These are phyloP conservation scores for Ctenopoma multispine DNA, from an alignment of 2,797 vertebrate genomes.

Conservation along the genomic window DNA sequence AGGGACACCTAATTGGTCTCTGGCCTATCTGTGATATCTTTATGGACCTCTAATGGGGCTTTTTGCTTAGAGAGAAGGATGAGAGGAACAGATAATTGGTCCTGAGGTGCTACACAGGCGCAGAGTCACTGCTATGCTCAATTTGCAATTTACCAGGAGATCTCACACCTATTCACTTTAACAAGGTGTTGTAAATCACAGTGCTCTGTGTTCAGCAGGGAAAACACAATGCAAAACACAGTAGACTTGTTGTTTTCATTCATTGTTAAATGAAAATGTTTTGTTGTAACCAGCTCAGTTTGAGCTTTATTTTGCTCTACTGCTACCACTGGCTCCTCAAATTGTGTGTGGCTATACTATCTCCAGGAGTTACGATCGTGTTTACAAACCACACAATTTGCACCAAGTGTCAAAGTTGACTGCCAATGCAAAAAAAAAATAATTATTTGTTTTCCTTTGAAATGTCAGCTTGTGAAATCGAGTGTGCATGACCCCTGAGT, in stretches of 20 bases:
- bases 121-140: constrained; percentile 45
- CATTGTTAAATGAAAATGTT: constrained; percentile 36
- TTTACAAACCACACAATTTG: no score
- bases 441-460: no score
- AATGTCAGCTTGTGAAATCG: no score
- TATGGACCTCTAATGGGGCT: constrained; percentile 66
- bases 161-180: constrained; percentile 64
- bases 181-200: constrained; percentile 65
- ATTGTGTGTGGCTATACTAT: not conserved
- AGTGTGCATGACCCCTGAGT: no score
- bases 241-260: constrained; percentile 43
- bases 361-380: no score
- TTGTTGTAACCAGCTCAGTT: constrained; percentile 11
- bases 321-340: constrained; percentile 5
- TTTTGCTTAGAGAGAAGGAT: constrained; percentile 61
- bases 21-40: constrained; percentile 73
- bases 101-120: constrained; percentile 59
- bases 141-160: constrained; percentile 67
- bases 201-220: constrained; percentile 34
- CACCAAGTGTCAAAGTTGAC: not conserved
- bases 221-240: constrained; percentile 44
- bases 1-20: constrained; percentile 80
- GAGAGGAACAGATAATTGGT: constrained; percentile 75
- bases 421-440: not conserved
- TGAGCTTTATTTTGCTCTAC: constrained; percentile 18